Conservation (phyloP, 2,797 vertebrate genomes). For the Tangara arthus region DNA sequence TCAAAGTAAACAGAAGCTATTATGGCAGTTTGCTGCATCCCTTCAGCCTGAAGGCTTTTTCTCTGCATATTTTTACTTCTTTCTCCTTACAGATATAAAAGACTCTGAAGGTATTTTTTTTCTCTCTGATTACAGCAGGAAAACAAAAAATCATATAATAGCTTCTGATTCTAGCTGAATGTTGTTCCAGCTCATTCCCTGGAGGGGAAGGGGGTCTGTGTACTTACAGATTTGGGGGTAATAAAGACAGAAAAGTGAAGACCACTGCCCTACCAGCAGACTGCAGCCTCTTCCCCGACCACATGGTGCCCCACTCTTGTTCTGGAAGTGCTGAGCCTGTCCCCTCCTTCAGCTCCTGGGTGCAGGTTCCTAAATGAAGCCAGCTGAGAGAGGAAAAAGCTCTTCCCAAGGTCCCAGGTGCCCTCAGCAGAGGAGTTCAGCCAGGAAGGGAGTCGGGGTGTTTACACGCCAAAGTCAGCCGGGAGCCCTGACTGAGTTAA, state of each 20-base stretch:
- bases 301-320: not conserved
- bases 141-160: not conserved
- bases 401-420: not conserved
- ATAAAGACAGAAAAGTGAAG: not conserved
- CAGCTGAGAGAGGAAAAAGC: not conserved
- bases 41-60: not conserved
- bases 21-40: too few relatives aligned
- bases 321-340: not conserved
- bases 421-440: not conserved
- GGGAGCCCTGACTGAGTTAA: constrained; percentile 24
- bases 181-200: not conserved
- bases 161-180: not conserved
- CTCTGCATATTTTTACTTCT: not conserved
- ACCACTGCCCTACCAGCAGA: not conserved
- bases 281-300: not conserved
- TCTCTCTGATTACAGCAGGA: not conserved
- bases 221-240: not conserved
- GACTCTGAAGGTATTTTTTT: not conserved
- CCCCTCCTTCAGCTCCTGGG: not conserved
- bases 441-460: not conserved
- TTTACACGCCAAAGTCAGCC: not conserved
- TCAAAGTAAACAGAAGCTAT: not conserved
- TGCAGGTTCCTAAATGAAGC: not conserved
- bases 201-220: rapidly evolving
- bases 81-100: not conserved